Conservation (phyloP, 37 sponge, comb jelly and placozoan species). For the Crambe crambe region DNA sequence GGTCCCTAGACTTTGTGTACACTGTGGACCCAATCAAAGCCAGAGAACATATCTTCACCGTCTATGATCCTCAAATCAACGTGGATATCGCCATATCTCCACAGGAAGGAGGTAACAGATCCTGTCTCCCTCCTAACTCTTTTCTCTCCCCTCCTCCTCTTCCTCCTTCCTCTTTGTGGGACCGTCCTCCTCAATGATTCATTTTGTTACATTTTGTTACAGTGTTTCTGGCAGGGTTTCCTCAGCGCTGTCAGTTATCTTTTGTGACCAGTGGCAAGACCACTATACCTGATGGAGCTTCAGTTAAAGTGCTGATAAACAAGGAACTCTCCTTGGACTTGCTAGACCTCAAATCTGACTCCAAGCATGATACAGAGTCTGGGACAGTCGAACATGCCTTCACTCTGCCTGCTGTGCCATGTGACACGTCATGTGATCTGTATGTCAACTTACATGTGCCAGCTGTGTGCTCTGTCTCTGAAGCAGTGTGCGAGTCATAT, state of each 20-base stretch:
- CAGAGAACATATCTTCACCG: neutral
- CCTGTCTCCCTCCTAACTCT: neutral
- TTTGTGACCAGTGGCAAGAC: constrained; percentile 5
- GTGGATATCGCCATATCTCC: constrained; percentile 19
- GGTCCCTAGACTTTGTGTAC: constrained; percentile 48
- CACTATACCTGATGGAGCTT: constrained; percentile 10
- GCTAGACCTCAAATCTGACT: neutral
- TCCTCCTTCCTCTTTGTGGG: too few relatives aligned
- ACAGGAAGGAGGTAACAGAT: constrained; percentile 22
- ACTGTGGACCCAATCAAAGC: neutral
- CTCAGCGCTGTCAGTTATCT: constrained; percentile 27
- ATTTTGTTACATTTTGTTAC: neutral
- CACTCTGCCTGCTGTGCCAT: neutral
- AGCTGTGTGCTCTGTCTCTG: neutral
- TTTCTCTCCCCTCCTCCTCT: neutral
- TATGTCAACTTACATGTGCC: neutral
- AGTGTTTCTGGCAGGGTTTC: constrained; percentile 45
- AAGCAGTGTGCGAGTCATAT: neutral
- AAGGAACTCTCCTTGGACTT: neutral
- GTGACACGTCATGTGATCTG: neutral
- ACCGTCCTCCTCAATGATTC: neutral
- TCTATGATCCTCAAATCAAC: constrained; percentile 15
- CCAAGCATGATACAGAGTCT: neutral
- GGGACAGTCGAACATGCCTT: neutral
- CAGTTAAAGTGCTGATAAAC: neutral